Evolutionary conservation across 2,797 vertebrate species (phyloP).

Genomic region (Synaphobranchus kaupii): DNA sequence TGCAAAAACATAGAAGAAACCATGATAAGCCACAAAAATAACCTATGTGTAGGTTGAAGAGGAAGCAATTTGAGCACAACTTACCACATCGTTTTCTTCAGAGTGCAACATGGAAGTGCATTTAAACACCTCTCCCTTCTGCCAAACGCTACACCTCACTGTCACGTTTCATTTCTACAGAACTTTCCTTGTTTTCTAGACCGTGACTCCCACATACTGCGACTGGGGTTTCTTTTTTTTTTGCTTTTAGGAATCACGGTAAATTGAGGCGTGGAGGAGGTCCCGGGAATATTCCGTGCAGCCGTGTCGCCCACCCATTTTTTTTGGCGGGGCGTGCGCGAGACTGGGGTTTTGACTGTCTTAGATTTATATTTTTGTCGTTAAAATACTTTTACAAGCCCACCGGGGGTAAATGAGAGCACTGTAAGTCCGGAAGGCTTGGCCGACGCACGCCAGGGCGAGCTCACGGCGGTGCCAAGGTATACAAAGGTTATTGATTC

Average conservation of each 20-base stretch:
- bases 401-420: slow-evolving; percentile 43
- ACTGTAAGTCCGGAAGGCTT: neutral
- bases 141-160: slow-evolving; percentile 24
- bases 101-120: slow-evolving; percentile 11
- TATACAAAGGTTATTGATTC: slow-evolving; percentile 29
- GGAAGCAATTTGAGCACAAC: neutral
- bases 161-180: slow-evolving; percentile 29
- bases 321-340: slow-evolving; percentile 44
- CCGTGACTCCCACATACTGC: slow-evolving; percentile 23
- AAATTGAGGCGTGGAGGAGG: slow-evolving; percentile 59
- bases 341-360: slow-evolving; percentile 66
- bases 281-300: slow-evolving; percentile 60
- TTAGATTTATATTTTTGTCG: slow-evolving; percentile 69
- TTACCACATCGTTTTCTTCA: slow-evolving; percentile 9
- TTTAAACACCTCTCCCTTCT: slow-evolving; percentile 27
- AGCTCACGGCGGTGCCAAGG: slow-evolving; percentile 41
- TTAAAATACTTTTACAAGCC: slow-evolving; percentile 69
- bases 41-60: slow-evolving; percentile 4
- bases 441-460: slow-evolving; percentile 46
- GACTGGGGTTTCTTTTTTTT: neutral
- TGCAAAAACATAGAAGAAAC: neutral
- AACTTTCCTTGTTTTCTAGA: slow-evolving; percentile 24
- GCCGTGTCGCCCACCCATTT: slow-evolving; percentile 45
- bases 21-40: neutral
- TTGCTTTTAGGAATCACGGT: slow-evolving; percentile 46